phyloP scores from a whole-genome alignment of 2,888 invertebrate genomes.

The Sminthurides aquaticus region DNA sequence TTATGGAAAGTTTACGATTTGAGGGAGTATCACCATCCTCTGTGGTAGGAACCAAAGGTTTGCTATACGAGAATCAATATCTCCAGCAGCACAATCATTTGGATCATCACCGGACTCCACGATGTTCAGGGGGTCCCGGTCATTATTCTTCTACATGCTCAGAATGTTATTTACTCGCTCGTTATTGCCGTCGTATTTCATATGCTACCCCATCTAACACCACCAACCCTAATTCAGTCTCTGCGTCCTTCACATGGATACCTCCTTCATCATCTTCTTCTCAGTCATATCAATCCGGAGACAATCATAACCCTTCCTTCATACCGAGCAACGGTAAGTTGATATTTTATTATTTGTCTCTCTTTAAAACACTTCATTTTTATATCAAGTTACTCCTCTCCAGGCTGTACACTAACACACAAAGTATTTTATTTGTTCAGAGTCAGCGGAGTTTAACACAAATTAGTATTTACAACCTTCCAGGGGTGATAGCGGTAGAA shows the following conservation, averaged over 20 bases:
- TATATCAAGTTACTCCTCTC: too few relatives aligned
- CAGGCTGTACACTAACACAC: too few relatives aligned
- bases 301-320: constrained; percentile 5
- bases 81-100: neutral
- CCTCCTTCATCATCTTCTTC: constrained; percentile 1
- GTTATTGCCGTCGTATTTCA: constrained; percentile 30
- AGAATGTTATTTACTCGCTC: constrained; percentile 38
- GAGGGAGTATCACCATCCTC: too few relatives aligned
- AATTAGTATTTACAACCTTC: too few relatives aligned
- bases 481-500: too few relatives aligned
- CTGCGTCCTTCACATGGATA: constrained; percentile 12
- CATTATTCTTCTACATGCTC: constrained; percentile 33
- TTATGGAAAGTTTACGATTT: too few relatives aligned
- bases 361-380: too few relatives aligned
- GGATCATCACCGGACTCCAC: neutral
- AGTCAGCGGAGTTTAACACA: too few relatives aligned
- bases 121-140: neutral
- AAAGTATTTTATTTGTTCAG: too few relatives aligned
- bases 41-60: too few relatives aligned
- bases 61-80: too few relatives aligned
- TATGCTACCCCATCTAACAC: neutral
- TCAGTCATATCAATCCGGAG: neutral
- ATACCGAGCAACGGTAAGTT: constrained; percentile 3
- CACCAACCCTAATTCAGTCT: constrained; percentile 1
- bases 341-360: too few relatives aligned